Percentiles rank a stretch among this genome's conserved stretches.
phyloP scores from a whole-genome alignment of 2,797 vertebrate species.

The Parambassis ranga region DNA sequence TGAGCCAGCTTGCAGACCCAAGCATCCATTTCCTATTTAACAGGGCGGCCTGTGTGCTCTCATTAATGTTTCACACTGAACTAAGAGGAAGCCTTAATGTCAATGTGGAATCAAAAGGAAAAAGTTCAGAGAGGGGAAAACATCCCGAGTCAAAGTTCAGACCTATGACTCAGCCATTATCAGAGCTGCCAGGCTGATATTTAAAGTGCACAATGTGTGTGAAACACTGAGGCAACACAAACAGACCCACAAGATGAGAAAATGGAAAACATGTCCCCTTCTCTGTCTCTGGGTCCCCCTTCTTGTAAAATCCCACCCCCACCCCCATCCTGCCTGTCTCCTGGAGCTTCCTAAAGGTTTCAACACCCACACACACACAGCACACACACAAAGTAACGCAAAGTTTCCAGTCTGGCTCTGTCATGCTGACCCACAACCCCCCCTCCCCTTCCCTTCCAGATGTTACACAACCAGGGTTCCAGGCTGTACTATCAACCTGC shows the following conservation, averaged over 20 bases:
- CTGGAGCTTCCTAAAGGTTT: constrained; percentile 17
- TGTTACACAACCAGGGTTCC: constrained; percentile 27
- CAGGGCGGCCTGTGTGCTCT: rapidly evolving
- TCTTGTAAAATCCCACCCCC: neutral
- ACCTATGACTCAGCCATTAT: constrained; percentile 21
- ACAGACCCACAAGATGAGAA: neutral
- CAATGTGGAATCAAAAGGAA: neutral
- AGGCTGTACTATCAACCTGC: neutral
- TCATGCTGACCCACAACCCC: constrained; percentile 47
- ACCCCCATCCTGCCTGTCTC: neutral
- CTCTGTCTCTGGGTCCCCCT: neutral
- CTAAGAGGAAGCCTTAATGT: neutral
- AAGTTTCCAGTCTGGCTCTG: constrained; percentile 44
- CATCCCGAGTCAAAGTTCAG: constrained; percentile 28
- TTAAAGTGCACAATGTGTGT: neutral
- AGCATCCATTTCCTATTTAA: constrained; percentile 4
- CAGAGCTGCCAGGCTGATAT: neutral
- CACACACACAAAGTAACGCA: constrained; percentile 23
- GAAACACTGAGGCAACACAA: neutral
- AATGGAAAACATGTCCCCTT: neutral
- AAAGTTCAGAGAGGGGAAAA: constrained; percentile 11
- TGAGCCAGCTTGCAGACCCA: neutral
- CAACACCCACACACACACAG: constrained; percentile 6
- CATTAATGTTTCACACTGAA: neutral
- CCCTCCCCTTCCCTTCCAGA: constrained; percentile 31